A percentile compares a stretch with the other conserved stretches of the same genome.
Evolutionary conservation across 2,888 invertebrate species (phyloP).

Genomic region (Apodemia duryi): DNA sequence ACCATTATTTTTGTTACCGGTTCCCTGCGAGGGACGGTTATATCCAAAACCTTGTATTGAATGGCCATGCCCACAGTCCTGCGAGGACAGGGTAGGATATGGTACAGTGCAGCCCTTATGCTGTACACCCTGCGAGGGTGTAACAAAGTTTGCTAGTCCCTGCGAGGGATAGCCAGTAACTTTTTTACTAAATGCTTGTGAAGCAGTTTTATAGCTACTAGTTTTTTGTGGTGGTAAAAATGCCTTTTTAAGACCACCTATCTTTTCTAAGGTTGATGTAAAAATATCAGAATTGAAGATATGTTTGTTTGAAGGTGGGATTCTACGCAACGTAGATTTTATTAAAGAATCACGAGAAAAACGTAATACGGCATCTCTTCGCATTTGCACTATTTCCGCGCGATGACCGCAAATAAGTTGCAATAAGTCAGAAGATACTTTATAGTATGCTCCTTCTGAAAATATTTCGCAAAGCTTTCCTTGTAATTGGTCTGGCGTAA

Average conservation of each 20-base stretch:
- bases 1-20: neutral
- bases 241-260: conserved; percentile 14
- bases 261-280: conserved; percentile 2
- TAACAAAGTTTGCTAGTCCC: neutral
- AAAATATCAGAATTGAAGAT: conserved; percentile 11
- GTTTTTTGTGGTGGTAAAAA: neutral
- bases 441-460: neutral
- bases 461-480: neutral
- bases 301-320: conserved; percentile 19
- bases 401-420: conserved; percentile 23
- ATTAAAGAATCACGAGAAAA: conserved; percentile 22
- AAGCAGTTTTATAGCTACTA: neutral
- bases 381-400: conserved; percentile 23
- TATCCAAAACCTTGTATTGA: neutral
- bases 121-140: conserved; percentile 13
- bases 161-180: conserved; percentile 7
- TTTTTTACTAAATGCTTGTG: conserved; percentile 5
- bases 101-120: neutral
- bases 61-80: neutral
- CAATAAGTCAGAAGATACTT: conserved; percentile 4
- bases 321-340: conserved; percentile 20
- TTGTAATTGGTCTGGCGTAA: neutral
- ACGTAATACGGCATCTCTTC: conserved; percentile 17
- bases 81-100: neutral
- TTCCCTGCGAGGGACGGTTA: conserved; percentile 16